Percentiles rank a stretch among this genome's conserved stretches.
Conservation (phyloP, 2,113 vertebrate species). For the Gobius niger region DNA sequence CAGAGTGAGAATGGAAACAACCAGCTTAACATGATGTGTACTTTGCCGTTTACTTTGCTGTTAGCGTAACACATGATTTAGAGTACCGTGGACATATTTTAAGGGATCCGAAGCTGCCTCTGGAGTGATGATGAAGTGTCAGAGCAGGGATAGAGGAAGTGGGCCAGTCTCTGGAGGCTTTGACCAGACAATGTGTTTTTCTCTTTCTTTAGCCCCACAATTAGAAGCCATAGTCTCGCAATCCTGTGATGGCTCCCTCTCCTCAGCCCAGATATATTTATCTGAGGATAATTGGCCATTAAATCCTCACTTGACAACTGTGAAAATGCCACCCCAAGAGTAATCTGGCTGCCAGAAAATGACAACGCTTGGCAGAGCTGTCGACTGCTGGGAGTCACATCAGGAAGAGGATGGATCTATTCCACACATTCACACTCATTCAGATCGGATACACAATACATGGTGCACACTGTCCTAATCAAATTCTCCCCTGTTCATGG, state of each 20-base stretch:
- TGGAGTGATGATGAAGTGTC: conserved; percentile 66
- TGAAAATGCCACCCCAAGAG: conserved; percentile 79
- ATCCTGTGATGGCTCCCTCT: conserved; percentile 65
- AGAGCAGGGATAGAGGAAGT: conserved; percentile 56
- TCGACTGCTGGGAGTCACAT: conserved; percentile 74
- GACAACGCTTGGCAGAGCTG: conserved; percentile 75
- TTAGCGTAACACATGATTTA: conserved; percentile 64
- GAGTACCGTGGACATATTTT: conserved; percentile 64
- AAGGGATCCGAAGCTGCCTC: conserved; percentile 58
- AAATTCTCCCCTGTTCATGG: conserved; percentile 56
- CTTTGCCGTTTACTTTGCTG: conserved; percentile 39
- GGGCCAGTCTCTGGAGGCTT: conserved; percentile 65
- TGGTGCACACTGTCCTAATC: conserved; percentile 62
- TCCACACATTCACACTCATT: conserved; percentile 51
- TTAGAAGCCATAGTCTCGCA: conserved; percentile 73
- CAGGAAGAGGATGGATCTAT: conserved; percentile 70
- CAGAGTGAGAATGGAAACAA: conserved; percentile 60
- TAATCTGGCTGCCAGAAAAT: conserved; percentile 78
- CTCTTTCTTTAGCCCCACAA: conserved; percentile 72
- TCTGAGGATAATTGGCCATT: conserved; percentile 81
- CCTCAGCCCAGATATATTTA: conserved; percentile 78
- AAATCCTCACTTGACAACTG: conserved; percentile 81
- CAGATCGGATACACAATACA: conserved; percentile 44
- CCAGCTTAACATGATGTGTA: conserved; percentile 65
- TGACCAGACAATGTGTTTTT: conserved; percentile 70